phyloP scores from a whole-genome alignment of 2,888 invertebrate genomes.

The Cosmia trapezina region DNA sequence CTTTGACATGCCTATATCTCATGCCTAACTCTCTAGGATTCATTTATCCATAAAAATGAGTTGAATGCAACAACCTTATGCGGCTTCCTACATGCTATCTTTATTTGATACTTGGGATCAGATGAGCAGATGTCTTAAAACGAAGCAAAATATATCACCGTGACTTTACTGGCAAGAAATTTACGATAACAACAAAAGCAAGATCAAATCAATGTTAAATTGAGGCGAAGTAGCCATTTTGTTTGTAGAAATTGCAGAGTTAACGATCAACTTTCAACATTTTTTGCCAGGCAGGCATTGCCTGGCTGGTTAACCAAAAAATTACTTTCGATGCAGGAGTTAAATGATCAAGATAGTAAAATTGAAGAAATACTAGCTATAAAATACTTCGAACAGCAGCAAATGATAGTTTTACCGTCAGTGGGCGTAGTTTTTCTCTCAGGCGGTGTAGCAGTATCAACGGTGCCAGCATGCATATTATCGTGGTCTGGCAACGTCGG shows the following conservation, averaged over 20 bases:
- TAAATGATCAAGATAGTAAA: background rate
- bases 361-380: background rate
- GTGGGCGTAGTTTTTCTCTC: conserved; percentile 83
- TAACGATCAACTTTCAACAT: background rate
- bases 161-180: background rate
- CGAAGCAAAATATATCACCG: background rate
- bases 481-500: conserved; percentile 83
- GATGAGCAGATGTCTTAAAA: background rate
- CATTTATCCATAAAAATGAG: background rate
- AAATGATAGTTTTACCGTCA: conserved; percentile 73
- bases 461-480: conserved; percentile 84
- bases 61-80: background rate
- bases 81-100: background rate
- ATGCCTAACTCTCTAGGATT: no score
- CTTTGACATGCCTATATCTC: background rate
- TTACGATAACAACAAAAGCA: background rate
- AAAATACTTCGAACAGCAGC: background rate
- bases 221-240: background rate
- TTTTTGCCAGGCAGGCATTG: background rate
- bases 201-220: background rate
- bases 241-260: background rate
- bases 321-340: background rate
- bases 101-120: background rate
- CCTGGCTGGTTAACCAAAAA: background rate
- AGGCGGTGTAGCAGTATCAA: conserved; percentile 75